Conservation (phyloP, 2,113 vertebrate species). For the Spea multiplicata region DNA sequence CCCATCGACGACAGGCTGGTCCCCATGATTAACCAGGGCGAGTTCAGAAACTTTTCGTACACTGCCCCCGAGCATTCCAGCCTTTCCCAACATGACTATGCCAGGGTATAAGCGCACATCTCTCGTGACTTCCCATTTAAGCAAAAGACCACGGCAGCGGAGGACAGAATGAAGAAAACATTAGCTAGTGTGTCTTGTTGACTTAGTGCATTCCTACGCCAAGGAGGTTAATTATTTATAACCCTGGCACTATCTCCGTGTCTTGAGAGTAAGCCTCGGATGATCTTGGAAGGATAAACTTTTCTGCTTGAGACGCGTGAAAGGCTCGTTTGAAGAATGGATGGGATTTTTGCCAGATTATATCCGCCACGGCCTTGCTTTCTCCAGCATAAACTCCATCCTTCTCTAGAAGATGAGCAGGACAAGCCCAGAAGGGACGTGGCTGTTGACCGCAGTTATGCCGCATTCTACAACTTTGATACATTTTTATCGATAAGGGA, state of each 20-base stretch:
- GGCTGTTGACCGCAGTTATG: too few relatives aligned
- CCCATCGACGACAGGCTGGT: slow-evolving; percentile 87
- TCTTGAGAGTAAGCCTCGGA: neutral
- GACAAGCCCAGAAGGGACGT: too few relatives aligned
- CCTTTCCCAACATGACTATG: slow-evolving; percentile 21
- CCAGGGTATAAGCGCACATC: slow-evolving; percentile 41
- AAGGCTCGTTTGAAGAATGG: neutral
- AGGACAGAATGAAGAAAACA: neutral
- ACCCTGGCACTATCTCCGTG: neutral
- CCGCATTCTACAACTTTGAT: too few relatives aligned
- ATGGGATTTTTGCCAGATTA: slow-evolving; percentile 12
- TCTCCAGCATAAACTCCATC: neutral
- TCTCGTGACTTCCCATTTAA: slow-evolving; percentile 53
- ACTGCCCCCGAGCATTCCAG: slow-evolving; percentile 72
- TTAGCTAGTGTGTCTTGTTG: neutral
- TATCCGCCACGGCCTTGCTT: slow-evolving; percentile 9
- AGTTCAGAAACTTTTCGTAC: slow-evolving; percentile 94
- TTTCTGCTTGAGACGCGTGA: slow-evolving; percentile 12
- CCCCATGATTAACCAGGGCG: slow-evolving; percentile 88
- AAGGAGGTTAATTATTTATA: slow-evolving; percentile 23
- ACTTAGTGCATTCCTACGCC: neutral
- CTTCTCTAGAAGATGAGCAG: too few relatives aligned
- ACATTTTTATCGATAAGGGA: too few relatives aligned
- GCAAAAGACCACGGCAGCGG: slow-evolving; percentile 41
- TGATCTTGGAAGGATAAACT: neutral